Conservation (phyloP, 2,113 vertebrate genomes). For the Illadopsis cleaveri region DNA sequence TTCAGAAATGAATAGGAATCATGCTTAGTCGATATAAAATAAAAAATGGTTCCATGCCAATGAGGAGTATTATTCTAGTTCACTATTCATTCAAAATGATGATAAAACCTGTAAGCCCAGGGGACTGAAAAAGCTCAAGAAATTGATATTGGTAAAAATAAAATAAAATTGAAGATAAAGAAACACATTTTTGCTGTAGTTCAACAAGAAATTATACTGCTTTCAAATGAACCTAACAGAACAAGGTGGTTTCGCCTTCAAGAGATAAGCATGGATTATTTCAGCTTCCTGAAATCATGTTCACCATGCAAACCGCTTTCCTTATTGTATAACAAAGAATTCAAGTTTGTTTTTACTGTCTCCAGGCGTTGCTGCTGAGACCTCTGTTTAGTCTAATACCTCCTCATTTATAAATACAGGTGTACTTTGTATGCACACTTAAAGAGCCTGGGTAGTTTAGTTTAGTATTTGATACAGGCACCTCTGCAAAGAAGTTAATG, state of each 20-base stretch:
- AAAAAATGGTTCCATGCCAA: not conserved
- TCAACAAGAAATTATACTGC: not conserved
- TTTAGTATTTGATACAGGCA: not conserved
- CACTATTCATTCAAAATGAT: not conserved
- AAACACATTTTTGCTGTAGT: not conserved
- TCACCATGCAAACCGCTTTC: not conserved
- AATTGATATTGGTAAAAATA: not conserved
- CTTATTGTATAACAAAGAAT: not conserved
- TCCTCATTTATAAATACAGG: not conserved
- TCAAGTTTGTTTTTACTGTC: not conserved
- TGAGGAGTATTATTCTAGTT: not conserved
- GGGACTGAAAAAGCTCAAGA: not conserved
- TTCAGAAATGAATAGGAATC: not conserved
- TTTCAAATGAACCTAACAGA: constrained; percentile 4
- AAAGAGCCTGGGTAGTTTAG: not conserved
- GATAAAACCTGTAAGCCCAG: not conserved
- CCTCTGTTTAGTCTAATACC: not conserved
- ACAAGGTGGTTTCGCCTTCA: not conserved
- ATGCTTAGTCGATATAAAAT: not conserved
- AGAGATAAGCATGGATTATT: not conserved
- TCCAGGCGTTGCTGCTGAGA: not conserved
- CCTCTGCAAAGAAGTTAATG: not conserved
- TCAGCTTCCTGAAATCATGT: not conserved
- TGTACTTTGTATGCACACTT: not conserved
- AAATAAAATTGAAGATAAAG: constrained; percentile 28